Evolutionary conservation across 2,113 vertebrate species (phyloP).

Genomic region (Lepus americanus): DNA sequence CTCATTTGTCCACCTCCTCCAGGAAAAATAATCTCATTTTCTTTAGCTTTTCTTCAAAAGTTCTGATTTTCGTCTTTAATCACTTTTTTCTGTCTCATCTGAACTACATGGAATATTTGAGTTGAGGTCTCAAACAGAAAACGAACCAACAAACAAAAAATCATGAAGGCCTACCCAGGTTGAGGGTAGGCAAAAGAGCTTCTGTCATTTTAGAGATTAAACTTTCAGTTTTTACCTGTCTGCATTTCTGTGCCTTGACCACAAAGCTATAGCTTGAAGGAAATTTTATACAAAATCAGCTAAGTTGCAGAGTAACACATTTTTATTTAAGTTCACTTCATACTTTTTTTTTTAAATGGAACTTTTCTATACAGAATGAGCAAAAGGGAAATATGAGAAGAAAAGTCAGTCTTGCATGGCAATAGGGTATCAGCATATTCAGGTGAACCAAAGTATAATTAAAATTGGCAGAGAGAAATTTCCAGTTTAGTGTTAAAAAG

Average conservation of each 20-base stretch:
- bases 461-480: background rate
- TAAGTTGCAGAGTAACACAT: background rate
- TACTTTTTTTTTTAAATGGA: background rate
- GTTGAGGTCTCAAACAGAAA: background rate
- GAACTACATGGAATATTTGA: background rate
- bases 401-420: background rate
- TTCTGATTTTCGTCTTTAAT: background rate
- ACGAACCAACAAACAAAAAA: background rate
- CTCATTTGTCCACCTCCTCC: background rate
- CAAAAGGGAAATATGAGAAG: background rate
- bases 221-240: background rate
- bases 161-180: background rate
- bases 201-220: background rate
- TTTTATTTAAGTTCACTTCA: background rate
- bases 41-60: background rate
- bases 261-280: background rate
- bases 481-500: slow-evolving; percentile 40
- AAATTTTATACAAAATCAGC: background rate
- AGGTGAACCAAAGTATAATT: background rate
- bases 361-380: background rate
- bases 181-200: background rate
- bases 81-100: background rate
- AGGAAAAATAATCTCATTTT: background rate
- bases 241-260: background rate
- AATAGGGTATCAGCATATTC: background rate